Base-by-base conservation (phyloP, 2,797 vertebrate species). In the Pteronotus mesoamericanus region DNA sequence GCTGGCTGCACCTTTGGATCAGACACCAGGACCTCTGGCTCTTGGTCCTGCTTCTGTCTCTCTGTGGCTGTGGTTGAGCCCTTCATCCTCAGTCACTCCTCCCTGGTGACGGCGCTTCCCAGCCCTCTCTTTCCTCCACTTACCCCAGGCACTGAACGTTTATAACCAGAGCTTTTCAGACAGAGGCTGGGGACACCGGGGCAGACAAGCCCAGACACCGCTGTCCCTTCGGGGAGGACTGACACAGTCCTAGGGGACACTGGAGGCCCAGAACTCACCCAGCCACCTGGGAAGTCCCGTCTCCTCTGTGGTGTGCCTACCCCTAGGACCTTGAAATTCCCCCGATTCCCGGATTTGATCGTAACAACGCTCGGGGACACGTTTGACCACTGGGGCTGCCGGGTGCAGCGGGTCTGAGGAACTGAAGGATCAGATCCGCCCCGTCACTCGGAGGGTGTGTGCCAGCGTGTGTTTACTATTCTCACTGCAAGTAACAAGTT, bases 401-500 rank as follows among this genome's bases (percentile, higher is more conserved):
- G 1, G 48, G 75, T 0, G 53, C 3, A 9, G 9, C 1, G 69
- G 87, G 66, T 55, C 87, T 57, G 46, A 26, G 37, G 87, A 21
- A 44, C 0, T 0, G 90, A 9, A 72, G 86, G 57, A 6, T 72
- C 53, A 77, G 79, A 19, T 24, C 64, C 15, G 2, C n/a, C 14
- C 37, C 2, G n/a, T n/a, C 19, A 4, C 68, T 32, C 1, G 22
- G 55, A 69, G 85, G 77, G 44, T 6, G 53, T 48, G 79, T 10
- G 66, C 29, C 77, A 46, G 29, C 2, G 59, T 42, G 59, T 89
- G 89, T 93, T 94, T 86, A 69, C 80, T 82, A 42, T 89, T 42
- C 69, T 61, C 42, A 3, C 72, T 83, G 84, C 46, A 71, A 93
- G 91, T 86, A 96, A 95, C 93, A 92, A 96, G 95, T 96, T 97